phyloP scores from a whole-genome alignment of 2,113 vertebrate genomes.

The Trogon surrucura region DNA sequence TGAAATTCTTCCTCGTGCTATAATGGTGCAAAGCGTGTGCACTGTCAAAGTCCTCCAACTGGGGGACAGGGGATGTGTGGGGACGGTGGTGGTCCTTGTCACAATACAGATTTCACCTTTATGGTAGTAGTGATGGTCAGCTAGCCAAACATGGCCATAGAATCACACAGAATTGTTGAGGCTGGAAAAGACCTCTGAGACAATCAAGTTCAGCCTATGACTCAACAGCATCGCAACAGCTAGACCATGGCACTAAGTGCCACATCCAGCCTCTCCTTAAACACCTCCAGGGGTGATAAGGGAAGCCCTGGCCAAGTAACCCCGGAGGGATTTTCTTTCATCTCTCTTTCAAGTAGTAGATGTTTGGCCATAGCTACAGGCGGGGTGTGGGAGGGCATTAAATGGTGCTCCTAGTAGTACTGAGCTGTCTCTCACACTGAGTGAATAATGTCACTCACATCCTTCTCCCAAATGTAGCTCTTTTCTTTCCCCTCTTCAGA shows the following conservation, averaged over 20 bases:
- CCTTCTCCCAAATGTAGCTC: not conserved
- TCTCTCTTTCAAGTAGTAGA: not conserved
- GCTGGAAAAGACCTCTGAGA: no score
- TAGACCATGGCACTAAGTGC: no score
- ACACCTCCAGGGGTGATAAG: not conserved
- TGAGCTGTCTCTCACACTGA: not conserved
- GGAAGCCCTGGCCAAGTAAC: not conserved
- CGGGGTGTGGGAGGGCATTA: not conserved
- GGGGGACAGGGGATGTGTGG: not conserved
- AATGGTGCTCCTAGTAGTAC: not conserved
- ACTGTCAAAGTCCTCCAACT: not conserved
- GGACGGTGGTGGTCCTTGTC: not conserved
- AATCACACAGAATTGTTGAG: no score
- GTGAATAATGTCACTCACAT: not conserved
- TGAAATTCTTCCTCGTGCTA: not conserved
- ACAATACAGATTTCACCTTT: not conserved
- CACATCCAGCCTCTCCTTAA: no score
- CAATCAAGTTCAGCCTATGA: no score
- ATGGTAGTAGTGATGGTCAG: not conserved
- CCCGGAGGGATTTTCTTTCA: fast-evolving
- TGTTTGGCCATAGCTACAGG: not conserved
- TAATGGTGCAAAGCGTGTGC: not conserved
- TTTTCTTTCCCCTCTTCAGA: not conserved
- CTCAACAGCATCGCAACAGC: no score
- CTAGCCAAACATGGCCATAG: not conserved